Evolutionary conservation across 2,113 vertebrate genomes (phyloP).

Genomic region (Macrotus californicus): DNA sequence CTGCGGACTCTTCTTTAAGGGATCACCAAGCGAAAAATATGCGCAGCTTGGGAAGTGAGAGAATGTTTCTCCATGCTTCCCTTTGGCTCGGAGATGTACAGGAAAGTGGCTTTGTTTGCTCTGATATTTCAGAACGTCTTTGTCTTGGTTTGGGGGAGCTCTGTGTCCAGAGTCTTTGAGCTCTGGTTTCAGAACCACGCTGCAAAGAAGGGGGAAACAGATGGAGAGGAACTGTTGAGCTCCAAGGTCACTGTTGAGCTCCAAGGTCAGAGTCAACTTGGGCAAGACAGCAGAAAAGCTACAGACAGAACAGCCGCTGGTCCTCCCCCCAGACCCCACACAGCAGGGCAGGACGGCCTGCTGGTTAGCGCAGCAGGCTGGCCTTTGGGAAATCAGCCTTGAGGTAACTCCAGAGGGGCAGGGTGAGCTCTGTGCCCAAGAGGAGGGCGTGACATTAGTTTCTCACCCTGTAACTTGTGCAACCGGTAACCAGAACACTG

Average conservation of each 20-base stretch:
- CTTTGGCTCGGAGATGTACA: neutral
- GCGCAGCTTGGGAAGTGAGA: neutral
- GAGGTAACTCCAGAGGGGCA: accelerated
- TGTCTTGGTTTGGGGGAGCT: constrained; percentile 6
- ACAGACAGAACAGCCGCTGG: neutral
- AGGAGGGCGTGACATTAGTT: accelerated
- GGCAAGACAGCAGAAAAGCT: neutral
- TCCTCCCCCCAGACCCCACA: accelerated
- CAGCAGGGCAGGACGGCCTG: neutral
- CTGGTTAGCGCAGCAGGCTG: accelerated
- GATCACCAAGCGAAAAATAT: neutral
- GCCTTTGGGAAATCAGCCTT: neutral
- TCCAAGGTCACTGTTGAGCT: neutral
- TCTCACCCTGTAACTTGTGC: accelerated
- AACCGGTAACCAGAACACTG: accelerated
- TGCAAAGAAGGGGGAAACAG: neutral
- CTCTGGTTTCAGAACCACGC: neutral
- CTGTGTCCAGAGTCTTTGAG: neutral
- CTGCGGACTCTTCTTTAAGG: neutral
- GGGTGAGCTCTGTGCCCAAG: neutral
- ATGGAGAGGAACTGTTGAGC: neutral
- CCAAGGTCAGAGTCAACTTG: neutral
- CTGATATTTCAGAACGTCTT: constrained; percentile 17
- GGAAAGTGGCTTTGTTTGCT: neutral
- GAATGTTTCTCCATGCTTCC: neutral